Base-by-base conservation (phyloP, 2,888 invertebrate genomes). In the Rhynchonema sp. region DNA sequence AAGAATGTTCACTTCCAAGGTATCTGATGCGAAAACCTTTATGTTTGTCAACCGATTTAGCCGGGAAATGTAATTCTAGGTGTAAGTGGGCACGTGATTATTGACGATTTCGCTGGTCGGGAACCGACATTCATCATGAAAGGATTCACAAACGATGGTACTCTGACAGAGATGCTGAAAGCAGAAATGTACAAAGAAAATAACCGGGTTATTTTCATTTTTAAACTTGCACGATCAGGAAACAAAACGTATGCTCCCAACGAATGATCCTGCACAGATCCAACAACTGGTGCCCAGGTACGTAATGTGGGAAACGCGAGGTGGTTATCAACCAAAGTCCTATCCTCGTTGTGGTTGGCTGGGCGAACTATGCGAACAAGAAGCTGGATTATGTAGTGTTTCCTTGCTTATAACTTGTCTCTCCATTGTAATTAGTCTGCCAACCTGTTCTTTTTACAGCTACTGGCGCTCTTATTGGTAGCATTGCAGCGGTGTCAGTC, bases 41-140 rank as follows among this genome's bases (percentile, higher is more conserved):
- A n/a, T n/a, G n/a, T n/a, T n/a, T n/a, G n/a, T n/a, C n/a, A n/a
- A n/a, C n/a, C n/a, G n/a, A n/a, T n/a, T n/a, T n/a, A n/a, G n/a
- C n/a, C n/a, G n/a, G n/a, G n/a, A n/a, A n/a, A n/a, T n/a, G n/a
- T n/a, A n/a, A n/a, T n/a, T n/a, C n/a, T n/a, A 60, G 60, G 60
- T n/a, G 53, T 60, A 23, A 52, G 52, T 28, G 60, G 60, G 1
- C 60, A 60, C 46, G 60, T 60, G 30, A 30, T 60, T 20, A 53
- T 60, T 2, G 60, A 60, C 30, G 46, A 57, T 23, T 23, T 46
- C n/a, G 58, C 58, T 1, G 58, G 57, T 2, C 30, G 60, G 1
- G 57, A 60, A 46, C 60, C 60, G n/a, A 53, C 60, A 1, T 60
- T 60, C 57, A 46, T 60, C 2, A 20, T 60, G 28, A 60, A 60